phyloP scores from a whole-genome alignment of 2,113 vertebrate genomes.

The Panthera uncia region DNA sequence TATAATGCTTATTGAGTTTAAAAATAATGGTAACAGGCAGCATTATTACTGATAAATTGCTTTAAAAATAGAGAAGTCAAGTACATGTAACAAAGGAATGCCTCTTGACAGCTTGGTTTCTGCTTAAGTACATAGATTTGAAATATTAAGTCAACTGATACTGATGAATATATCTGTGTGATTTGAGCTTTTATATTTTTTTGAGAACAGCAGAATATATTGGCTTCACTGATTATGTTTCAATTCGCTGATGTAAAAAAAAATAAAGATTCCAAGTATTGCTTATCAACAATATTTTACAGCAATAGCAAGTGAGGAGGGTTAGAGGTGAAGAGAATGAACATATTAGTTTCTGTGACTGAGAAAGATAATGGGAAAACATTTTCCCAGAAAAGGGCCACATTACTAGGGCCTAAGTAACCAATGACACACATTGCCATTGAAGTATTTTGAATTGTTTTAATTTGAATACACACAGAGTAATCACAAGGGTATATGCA shows the following conservation, averaged over 20 bases:
- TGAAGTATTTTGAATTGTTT: background rate
- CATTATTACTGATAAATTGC: background rate
- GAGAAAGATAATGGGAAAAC: background rate
- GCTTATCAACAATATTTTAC: background rate
- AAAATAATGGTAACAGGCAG: background rate
- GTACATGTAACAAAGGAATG: background rate
- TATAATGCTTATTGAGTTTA: background rate
- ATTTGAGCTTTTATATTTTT: background rate
- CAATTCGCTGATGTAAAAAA: background rate
- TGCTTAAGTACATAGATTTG: background rate
- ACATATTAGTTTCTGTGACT: background rate
- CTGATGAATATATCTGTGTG: background rate
- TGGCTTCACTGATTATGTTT: background rate
- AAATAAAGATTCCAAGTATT: background rate
- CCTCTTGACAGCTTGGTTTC: background rate
- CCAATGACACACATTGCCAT: background rate
- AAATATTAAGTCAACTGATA: background rate
- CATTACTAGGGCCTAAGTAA: background rate
- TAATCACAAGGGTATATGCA: background rate
- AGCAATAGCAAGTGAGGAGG: fast-evolving
- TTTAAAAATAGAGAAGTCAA: background rate
- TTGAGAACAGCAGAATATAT: background rate
- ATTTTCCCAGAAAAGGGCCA: no score
- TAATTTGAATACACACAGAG: background rate
- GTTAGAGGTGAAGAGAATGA: background rate